Evolutionary conservation across 2,888 invertebrate species (phyloP).

Genomic region (Petrolisthes manimaculis): DNA sequence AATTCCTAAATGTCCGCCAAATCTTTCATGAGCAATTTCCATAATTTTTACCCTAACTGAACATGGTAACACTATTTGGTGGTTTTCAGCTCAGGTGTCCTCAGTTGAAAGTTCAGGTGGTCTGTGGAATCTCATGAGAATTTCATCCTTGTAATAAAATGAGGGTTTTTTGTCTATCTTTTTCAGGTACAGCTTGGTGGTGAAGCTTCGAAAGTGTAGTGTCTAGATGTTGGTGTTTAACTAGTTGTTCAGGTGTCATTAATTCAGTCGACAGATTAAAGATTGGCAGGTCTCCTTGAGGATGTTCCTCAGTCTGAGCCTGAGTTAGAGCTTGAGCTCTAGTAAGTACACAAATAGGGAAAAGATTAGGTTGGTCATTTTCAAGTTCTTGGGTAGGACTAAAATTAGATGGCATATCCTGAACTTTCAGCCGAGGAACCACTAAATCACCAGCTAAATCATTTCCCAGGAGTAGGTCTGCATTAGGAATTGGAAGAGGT

Average conservation of each 20-base stretch:
- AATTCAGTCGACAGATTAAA: background rate
- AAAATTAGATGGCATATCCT: background rate
- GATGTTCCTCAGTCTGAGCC: background rate
- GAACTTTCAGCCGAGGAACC: background rate
- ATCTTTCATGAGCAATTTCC: background rate
- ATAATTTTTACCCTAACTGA: background rate
- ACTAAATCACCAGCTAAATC: background rate
- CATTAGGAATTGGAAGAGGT: constrained; percentile 13
- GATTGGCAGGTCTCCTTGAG: background rate
- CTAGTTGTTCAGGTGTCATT: too few species aligned
- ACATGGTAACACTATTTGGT: background rate
- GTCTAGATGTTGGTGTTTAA: background rate
- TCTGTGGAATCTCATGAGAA: too few species aligned
- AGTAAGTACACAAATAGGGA: background rate
- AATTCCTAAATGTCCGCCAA: constrained; percentile 8
- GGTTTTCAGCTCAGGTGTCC: background rate
- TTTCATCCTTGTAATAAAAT: background rate
- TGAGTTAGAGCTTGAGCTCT: background rate
- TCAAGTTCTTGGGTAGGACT: background rate
- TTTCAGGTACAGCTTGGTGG: background rate
- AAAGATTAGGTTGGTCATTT: background rate
- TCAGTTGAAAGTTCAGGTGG: background rate
- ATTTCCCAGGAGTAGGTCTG: constrained; percentile 9
- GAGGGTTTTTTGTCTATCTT: background rate
- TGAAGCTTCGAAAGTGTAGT: background rate